phyloP scores from a whole-genome alignment of 2,113 vertebrate species.

The Catharus fuscescens region DNA sequence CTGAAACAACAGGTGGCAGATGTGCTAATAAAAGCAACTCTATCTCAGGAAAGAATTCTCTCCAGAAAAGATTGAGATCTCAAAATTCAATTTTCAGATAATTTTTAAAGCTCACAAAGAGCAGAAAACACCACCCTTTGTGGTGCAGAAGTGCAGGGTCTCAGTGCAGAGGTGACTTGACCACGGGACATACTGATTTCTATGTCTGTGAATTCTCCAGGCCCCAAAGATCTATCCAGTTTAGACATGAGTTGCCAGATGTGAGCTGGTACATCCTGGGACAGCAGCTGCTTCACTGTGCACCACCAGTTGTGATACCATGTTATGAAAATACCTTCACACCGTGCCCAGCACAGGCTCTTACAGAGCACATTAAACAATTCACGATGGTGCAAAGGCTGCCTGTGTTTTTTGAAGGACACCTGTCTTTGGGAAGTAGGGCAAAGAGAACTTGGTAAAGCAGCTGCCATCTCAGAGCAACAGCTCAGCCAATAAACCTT shows the following conservation, averaged over 20 bases:
- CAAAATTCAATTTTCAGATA: not conserved
- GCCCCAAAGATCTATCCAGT: not conserved
- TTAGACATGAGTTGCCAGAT: not conserved
- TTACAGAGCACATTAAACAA: rapidly evolving
- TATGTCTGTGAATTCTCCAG: not conserved
- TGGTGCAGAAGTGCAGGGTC: not conserved
- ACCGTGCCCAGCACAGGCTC: rapidly evolving
- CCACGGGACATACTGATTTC: rapidly evolving
- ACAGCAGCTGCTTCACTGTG: not conserved
- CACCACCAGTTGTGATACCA: rapidly evolving
- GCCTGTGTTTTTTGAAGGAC: not conserved
- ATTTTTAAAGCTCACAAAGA: not conserved
- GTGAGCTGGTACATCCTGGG: not conserved
- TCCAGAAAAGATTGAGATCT: not conserved
- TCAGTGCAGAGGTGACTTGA: not conserved
- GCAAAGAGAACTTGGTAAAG: not conserved
- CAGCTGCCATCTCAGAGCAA: not conserved
- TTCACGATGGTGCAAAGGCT: not conserved
- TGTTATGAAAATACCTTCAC: not conserved
- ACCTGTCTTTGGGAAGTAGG: not conserved
- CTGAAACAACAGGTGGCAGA: not conserved
- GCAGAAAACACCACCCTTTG: not conserved
- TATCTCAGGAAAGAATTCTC: not conserved
- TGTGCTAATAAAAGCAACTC: not conserved
- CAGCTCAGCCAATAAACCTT: not conserved